A percentile compares a stretch with the other conserved stretches of the same genome.
These are phyloP conservation scores for Sebastes steindachneri DNA, from an alignment of 2,797 vertebrate species.

Conservation along the genomic window DNA sequence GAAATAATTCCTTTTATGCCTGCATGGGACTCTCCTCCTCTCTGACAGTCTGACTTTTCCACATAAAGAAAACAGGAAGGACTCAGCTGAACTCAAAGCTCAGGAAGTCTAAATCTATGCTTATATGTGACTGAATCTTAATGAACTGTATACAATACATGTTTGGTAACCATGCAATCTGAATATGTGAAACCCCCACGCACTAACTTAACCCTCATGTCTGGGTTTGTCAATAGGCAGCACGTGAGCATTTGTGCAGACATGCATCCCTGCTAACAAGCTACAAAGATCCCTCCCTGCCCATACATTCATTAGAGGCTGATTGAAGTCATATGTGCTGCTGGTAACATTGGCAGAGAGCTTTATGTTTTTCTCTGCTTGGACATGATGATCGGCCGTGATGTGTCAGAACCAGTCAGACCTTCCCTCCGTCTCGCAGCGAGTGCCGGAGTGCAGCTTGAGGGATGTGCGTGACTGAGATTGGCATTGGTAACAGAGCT, in stretches of 20 bases:
- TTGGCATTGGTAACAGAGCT: conserved; percentile 59
- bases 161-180: neutral
- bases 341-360: conserved; percentile 26
- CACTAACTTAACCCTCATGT: conserved; percentile 13
- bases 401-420: conserved; percentile 59
- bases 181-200: neutral
- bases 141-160: neutral
- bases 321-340: conserved; percentile 46
- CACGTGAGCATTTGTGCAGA: conserved; percentile 35
- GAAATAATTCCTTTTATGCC: conserved; percentile 72
- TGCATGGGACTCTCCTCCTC: conserved; percentile 23
- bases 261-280: conserved; percentile 10
- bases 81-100: neutral
- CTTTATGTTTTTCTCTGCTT: conserved; percentile 27
- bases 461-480: conserved; percentile 73
- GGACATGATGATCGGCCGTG: conserved; percentile 23
- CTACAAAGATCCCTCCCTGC: conserved; percentile 3
- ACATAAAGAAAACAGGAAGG: neutral
- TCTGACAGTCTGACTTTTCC: conserved; percentile 30
- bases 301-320: conserved; percentile 21
- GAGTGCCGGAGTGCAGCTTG: conserved; percentile 12
- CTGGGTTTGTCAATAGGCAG: conserved; percentile 27
- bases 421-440: neutral
- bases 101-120: neutral
- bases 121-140: neutral